A percentile compares a stretch with the other conserved stretches of the same genome.
These are phyloP conservation scores for Eudyptes chrysolophus DNA, from an alignment of 2,113 vertebrate species.

Conservation along the genomic window DNA sequence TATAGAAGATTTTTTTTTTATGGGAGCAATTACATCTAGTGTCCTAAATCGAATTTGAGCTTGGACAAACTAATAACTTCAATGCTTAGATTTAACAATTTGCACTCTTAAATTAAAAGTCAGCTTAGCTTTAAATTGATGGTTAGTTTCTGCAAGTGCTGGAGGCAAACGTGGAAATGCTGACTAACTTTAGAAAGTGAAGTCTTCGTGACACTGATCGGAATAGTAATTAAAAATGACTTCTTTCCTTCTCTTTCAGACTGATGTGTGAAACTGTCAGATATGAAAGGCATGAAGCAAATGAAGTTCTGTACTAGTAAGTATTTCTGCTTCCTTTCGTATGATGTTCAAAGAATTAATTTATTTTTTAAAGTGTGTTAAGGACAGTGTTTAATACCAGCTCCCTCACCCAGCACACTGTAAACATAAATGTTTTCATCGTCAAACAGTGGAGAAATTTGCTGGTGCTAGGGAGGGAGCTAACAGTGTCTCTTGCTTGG, in stretches of 20 bases:
- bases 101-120: background rate
- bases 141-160: background rate
- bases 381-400: background rate
- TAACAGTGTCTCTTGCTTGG: background rate
- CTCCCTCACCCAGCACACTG: background rate
- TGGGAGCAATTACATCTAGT: background rate
- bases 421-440: background rate
- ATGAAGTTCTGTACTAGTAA: constrained; percentile 99
- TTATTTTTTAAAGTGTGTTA: background rate
- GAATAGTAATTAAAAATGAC: background rate
- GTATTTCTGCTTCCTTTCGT: constrained; percentile 63
- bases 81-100: background rate
- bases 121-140: background rate
- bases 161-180: background rate
- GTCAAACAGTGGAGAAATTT: background rate
- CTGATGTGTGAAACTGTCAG: constrained; percentile 98
- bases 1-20: background rate
- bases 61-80: background rate
- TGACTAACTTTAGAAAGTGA: background rate
- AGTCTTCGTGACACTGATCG: background rate
- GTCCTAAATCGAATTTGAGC: background rate
- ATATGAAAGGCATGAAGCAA: constrained; percentile 96
- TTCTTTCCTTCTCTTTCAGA: constrained; percentile 76
- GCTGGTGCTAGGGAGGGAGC: background rate
- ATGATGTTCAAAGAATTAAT: background rate